Base-by-base conservation (phyloP, 2,113 vertebrate genomes). In the Tragelaphus scriptus region DNA sequence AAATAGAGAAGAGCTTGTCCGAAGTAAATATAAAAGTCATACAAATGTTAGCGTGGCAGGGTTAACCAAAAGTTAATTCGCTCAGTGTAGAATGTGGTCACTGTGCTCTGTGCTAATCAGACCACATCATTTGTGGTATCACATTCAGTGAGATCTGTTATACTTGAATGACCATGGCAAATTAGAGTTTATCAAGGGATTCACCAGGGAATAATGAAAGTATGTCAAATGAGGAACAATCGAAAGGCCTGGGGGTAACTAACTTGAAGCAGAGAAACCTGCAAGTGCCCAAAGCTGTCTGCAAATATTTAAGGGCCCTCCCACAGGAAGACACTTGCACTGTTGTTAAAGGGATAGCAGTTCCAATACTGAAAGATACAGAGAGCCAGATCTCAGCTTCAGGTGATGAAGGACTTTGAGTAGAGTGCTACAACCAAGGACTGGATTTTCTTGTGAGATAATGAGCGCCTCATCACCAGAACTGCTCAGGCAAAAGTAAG, bases 181-280 rank as follows among this genome's bases (percentile, higher is more conserved):
- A 91, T 88, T 77, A 75, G 80, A 87, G 3, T 49, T 56, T 49
- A 89, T 94, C 79, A 86, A 97, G 89, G 80, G 77, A 49, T 96
- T 95, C 85, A 81, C 86, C 75, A 56, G 91, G 85, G 90, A 93
- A 91, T 91, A 82, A 12, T 91, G 61, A 94, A 86, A 95, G 90
- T 40, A 19, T 56, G 65, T 89, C 68, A 96, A 96, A 95, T 61
- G 86, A 94, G 84, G 87, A 96, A 93, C 81, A 87, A 53, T 56
- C 40, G 40, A 97, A 91, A 92, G 65, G 16, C 30, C 53, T 26
- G 9, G 32, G 49, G 49, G 30, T 53, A 82, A 89, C 30, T 75
- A 77, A 85, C 68, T 85, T 61, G 77, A 53, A 82, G 85, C 81
- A 61, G 68, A 95, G 40, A 82, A 86, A 21, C n/a, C 26, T 84